Evolutionary conservation across 2,113 vertebrate species (phyloP), one percentile per base, ranked within the genome.

Genomic region (Mormyrus iriodes): DNA sequence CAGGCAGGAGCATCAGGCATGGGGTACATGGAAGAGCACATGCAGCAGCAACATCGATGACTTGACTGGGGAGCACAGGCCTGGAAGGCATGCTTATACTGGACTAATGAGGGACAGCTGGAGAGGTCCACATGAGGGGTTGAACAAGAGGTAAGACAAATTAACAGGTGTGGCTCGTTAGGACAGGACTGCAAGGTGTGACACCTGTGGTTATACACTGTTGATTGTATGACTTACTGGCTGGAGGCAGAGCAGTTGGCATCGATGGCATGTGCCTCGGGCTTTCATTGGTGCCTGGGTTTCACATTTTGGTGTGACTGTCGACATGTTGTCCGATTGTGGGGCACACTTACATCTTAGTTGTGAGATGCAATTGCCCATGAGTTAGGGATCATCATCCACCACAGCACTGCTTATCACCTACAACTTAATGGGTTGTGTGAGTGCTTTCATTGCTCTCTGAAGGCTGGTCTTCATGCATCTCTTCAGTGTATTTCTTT

Each of bases 391-490:
- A 48, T 48, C 9, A 39, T 24, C 15, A n/a, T 89, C 7, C 49
- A 61, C 51, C 46, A 12, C 27, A 87, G 44, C 46, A 51, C 46
- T 4, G 83, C 52, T 55, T 84, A 85, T 85, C 82, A 85, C 39
- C 88, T 52, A 12, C 88, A 89, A 42, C 69, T 69, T 89, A 83
- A 89, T 27, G 49, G 73, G 21, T 51, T 88, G 27, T 83, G 73
- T 89, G 88, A 89, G 39, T 31, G 48, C 51, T 89, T 89, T 53
- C 88, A 82, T 9, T 39, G 24, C 31, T 55, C 73, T 3, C 35
- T 89, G 73, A 89, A 89, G 73, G 88, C 88, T 53, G 69, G 49
- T 31, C 73, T 89, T 27, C 69, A 27, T 53, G 88, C 88, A 39
- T 44, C 48, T 51, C 73, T 89, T 42, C 73, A 89, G 21, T 46